Evolutionary conservation across 64 coral and sea anemone species (phyloP), one percentile per base, ranked within the genome.

Genomic region (Dendrophyllia cribrosa): DNA sequence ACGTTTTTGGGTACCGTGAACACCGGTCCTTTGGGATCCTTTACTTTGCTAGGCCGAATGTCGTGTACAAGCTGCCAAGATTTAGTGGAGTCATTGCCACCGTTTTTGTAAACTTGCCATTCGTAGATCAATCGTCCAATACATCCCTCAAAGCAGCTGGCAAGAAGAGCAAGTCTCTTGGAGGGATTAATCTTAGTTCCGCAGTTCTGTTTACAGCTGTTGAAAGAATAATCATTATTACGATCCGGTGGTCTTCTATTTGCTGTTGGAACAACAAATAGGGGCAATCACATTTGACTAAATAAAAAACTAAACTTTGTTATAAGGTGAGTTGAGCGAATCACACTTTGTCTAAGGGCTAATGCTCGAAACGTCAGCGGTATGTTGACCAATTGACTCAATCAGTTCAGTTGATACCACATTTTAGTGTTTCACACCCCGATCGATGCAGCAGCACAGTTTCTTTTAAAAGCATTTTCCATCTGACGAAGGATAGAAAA

Each of bases 131-230:
- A 9, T 16, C 59, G 56, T 25, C 72, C 87, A 78, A 58, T 60
- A 65, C 47, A 50, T 66, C 58, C 87, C 56, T 89, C 63, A 63
- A 74, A 74, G 58, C 55, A 77, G 34, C 11, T 77, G 23, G 72
- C 73, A 50, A 77, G 44, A 64, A 89, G 87, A 14, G 87, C 53
- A 21, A 89, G 45, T 23, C 50, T 75, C 14, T 77, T 77, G 14
- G 87, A 89, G 10, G 87, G 87, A 62, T 74, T 76, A 20, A 78
- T 62, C 47, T 78, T 77, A 4, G 9, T 3, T 45, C 12, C 74
- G 64, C 87, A 89, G 74, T 89, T 89, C 44, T 89, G 87, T 16
- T 77, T 74, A 22, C 87, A 89, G 14, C 87, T 89, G 59, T 66
- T 58, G 17, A 51, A 75, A 49, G 26, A 17, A 34, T n/a, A 45